Base-by-base conservation (phyloP, 2,113 vertebrate species). In the Rhombomys opimus region DNA sequence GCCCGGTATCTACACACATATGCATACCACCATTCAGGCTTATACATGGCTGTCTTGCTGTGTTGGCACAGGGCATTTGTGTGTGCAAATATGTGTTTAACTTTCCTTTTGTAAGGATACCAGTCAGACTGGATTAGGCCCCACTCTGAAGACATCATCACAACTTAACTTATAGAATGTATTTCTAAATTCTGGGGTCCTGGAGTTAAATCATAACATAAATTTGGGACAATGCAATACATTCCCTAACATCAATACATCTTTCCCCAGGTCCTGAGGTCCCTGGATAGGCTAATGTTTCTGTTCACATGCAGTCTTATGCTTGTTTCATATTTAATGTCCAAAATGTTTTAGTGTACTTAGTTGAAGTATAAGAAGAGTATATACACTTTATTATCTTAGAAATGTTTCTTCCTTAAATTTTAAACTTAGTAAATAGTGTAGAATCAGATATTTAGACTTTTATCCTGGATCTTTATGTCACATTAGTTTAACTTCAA, bases 401-500 rank as follows among this genome's bases (percentile, higher is more conserved):
- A 8, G 2, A 77, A 77, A 81, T n/a, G 25, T 52, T 35, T 38
- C 14, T 89, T 41, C 30, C 11, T 27, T 50, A 4, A 30, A 68
- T 95, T 38, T 92, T 90, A 65, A 57, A 25, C 25, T 46, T 91
- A 63, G 30, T 14, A 77, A 82, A 52, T 32, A 22, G 23, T 25
- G 54, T 3, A 70, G 22, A 78, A 12, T 50, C 63, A 73, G 20
- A 6, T 70, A 73, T 80, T 75, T 32, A 70, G 23, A 90, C 30
- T 18, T 38, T 57, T 57, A 80, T 73, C 75, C n/a, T 87, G 68
- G 52, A 46, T 67, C 54, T 94, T 38, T 72, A 35, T 17, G 54
- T 57, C 18, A 81, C 27, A 46, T 85, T 35, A 23, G 13, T 68
- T 93, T 95, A n/a, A 90, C 30, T 92, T 95, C 54, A 65, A 81